Evolutionary conservation across 2,797 vertebrate genomes (phyloP), one percentile per base, ranked within the genome.

Genomic region (Acanthurus leucopareius): DNA sequence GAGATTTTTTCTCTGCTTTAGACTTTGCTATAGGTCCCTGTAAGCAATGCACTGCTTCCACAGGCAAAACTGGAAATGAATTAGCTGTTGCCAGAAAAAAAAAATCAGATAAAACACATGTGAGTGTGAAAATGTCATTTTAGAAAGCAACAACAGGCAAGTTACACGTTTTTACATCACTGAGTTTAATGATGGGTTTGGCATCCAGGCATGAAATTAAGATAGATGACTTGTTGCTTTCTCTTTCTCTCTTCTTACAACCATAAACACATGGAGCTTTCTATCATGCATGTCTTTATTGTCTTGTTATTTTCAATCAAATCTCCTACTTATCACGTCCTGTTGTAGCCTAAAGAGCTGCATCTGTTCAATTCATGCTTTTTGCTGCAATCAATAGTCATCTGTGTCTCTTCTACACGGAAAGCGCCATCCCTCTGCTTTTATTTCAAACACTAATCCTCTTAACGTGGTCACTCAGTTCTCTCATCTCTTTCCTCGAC

Each of bases 171-270:
- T 68, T 61, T 20, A 53, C 32, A 45, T 65, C 35, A 28, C 13
- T 64, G 8, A 3, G 5, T 62, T 65, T 25, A 42, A 44, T 57
- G 25, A 62, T 28, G 6, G 20, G 15, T 6, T 3, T 22, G 2
- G n/a, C 57, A 64, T n/a, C 32, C 22, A 52, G 71, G 57, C 44
- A 25, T 69, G 5, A 53, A 71, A 77, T 82, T 4, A 16, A 22
- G 16, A 60, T 44, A 10, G 54, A 47, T 0, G 38, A 2, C 28
- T 52, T 44, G 1, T 63, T 25, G 7, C 59, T 48, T 58, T 64
- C 4, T 51, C 38, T 49, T 47, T 65, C 8, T 62, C 45, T 63
- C 4, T 7, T 51, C 2, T 48, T 19, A 38, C 28, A 77, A n/a
- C n/a, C 4, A 65, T 2, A 28, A n/a, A 38, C 7, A 14, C 17